phyloP scores from a whole-genome alignment of 2,797 vertebrate species.

The Cossypha dichroa region DNA sequence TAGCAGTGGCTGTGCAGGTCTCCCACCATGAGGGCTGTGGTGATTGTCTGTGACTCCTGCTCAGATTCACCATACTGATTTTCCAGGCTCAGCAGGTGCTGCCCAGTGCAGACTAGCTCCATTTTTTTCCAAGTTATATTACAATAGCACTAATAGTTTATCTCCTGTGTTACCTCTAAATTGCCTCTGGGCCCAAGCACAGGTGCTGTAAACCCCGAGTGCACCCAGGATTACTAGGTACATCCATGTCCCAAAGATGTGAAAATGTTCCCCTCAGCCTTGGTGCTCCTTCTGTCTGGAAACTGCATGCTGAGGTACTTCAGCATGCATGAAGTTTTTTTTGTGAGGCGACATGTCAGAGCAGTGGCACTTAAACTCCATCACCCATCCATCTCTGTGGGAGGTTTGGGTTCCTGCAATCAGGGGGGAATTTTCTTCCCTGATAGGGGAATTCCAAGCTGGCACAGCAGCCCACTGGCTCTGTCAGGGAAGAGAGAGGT shows the following conservation, averaged over 20 bases:
- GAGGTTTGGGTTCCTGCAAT: background rate
- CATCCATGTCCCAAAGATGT: background rate
- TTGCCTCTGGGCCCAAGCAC: background rate
- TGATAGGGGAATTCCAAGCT: constrained; percentile 51
- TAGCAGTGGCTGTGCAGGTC: rapidly evolving
- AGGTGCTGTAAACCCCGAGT: rapidly evolving
- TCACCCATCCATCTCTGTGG: background rate
- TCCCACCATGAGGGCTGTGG: background rate
- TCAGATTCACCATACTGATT: background rate
- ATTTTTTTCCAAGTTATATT: background rate
- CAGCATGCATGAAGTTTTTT: background rate
- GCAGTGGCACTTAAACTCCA: background rate
- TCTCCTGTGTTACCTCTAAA: background rate
- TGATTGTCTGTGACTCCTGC: background rate
- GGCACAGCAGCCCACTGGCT: background rate
- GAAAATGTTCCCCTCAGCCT: background rate
- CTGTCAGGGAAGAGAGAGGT: constrained; percentile 33
- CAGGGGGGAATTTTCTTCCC: constrained; percentile 11
- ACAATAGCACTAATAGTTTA: background rate
- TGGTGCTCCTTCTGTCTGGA: background rate
- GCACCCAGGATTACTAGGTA: background rate
- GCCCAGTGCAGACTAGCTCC: background rate
- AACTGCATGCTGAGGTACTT: background rate
- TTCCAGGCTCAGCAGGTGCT: background rate
- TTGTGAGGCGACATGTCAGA: background rate